Percentiles rank a stretch among this genome's conserved stretches.
Evolutionary conservation across 2,888 invertebrate genomes (phyloP).

Genomic region (Eupeodes latifasciatus): DNA sequence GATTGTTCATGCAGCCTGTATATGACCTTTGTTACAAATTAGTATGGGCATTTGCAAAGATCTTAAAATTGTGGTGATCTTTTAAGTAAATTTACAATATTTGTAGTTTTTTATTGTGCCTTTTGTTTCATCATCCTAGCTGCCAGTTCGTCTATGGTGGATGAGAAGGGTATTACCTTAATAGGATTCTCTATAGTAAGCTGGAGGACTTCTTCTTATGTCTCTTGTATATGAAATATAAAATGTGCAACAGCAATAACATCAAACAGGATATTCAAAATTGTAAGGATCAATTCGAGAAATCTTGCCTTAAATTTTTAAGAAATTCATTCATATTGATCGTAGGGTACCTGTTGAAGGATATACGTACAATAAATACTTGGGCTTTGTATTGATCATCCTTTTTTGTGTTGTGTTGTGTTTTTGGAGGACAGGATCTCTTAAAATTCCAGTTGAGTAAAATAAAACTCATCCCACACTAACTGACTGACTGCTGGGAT

Average conservation of each 20-base stretch:
- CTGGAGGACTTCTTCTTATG: background rate
- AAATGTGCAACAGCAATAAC: background rate
- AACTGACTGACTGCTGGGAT: background rate
- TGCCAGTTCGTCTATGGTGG: slow-evolving; percentile 59
- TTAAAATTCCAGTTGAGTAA: slow-evolving; percentile 40
- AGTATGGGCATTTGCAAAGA: slow-evolving; percentile 28
- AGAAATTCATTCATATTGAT: slow-evolving; percentile 36
- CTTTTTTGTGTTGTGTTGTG: background rate
- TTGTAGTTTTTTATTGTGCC: slow-evolving; percentile 11
- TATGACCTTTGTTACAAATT: slow-evolving; percentile 22
- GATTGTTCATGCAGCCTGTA: background rate
- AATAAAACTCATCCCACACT: slow-evolving; percentile 23
- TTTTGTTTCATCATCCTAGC: slow-evolving; percentile 14
- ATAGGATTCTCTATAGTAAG: slow-evolving; percentile 9
- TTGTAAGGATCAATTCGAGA: slow-evolving; percentile 26
- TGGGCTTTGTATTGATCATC: slow-evolving; percentile 33
- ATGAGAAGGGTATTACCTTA: slow-evolving; percentile 36
- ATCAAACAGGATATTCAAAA: slow-evolving; percentile 40
- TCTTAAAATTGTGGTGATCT: slow-evolving; percentile 8
- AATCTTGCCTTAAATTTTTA: background rate
- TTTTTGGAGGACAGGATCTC: slow-evolving; percentile 21
- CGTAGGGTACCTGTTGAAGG: background rate
- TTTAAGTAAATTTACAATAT: slow-evolving; percentile 11
- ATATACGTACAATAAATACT: background rate
- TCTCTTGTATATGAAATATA: background rate